Percentiles rank a stretch among this genome's conserved stretches.
Evolutionary conservation across 2,888 invertebrate species (phyloP).

Genomic region (Apotomis betuletana): DNA sequence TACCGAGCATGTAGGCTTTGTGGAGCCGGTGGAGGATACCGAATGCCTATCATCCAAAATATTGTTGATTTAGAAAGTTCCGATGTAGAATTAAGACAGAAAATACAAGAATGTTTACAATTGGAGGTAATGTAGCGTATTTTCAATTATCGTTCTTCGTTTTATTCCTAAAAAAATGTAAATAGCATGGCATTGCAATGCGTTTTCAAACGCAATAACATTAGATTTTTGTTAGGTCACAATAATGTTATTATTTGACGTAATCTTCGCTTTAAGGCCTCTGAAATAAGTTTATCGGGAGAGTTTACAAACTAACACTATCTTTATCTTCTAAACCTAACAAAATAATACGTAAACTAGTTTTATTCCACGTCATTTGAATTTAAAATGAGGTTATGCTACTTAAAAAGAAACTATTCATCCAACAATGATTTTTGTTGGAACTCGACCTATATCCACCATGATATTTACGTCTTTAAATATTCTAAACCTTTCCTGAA

Average conservation of each 20-base stretch:
- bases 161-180: not conserved
- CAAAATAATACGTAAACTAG: not conserved
- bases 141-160: not conserved
- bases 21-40: conserved; percentile 78
- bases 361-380: not conserved
- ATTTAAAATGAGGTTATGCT: not conserved
- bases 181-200: not conserved
- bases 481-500: too few relatives aligned
- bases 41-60: conserved; percentile 79
- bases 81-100: conserved; percentile 68
- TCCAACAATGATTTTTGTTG: too few relatives aligned
- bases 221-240: not conserved
- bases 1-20: conserved; percentile 78
- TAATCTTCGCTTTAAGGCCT: not conserved
- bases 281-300: not conserved
- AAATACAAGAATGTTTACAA: conserved; percentile 76
- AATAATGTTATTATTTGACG: not conserved
- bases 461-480: too few relatives aligned
- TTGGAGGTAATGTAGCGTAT: conserved; percentile 66
- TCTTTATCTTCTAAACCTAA: not conserved
- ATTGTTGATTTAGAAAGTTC: conserved; percentile 61
- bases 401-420: too few relatives aligned
- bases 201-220: not conserved
- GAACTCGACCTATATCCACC: too few relatives aligned
- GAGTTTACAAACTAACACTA: not conserved